phyloP scores from a whole-genome alignment of 2,888 invertebrate genomes.

The Troides oblongomaculatus region DNA sequence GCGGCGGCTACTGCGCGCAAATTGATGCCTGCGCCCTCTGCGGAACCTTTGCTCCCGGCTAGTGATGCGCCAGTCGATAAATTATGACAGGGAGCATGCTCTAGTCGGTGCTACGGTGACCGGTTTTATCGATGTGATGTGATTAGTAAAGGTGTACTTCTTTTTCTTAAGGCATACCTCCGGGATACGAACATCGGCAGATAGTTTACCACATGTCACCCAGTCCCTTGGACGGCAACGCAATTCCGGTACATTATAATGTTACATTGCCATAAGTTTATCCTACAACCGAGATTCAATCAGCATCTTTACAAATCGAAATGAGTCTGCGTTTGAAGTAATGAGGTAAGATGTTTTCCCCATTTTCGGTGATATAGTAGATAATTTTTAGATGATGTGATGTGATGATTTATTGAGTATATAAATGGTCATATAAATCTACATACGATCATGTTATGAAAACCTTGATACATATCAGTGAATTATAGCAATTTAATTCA shows the following conservation, averaged over 20 bases:
- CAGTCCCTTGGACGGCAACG: no score
- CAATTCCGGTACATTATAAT: no score
- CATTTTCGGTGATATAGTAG: background rate
- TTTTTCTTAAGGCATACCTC: no score
- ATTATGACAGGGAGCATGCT: slow-evolving; percentile 63
- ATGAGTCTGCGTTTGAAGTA: no score
- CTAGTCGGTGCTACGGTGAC: slow-evolving; percentile 35
- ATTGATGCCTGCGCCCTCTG: slow-evolving; percentile 77
- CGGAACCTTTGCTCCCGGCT: slow-evolving; percentile 77
- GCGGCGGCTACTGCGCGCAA: slow-evolving; percentile 78
- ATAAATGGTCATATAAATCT: no score
- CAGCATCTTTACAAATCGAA: no score
- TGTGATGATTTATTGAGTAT: no score
- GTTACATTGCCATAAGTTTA: no score
- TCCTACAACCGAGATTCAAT: no score
- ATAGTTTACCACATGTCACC: no score
- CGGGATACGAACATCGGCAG: no score
- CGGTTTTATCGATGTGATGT: slow-evolving; percentile 24
- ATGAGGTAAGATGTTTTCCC: no score
- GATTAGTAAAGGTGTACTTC: slow-evolving; percentile 8
- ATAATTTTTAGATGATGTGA: slow-evolving; percentile 18
- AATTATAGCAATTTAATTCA: background rate
- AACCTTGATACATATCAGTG: background rate
- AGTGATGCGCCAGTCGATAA: slow-evolving; percentile 74
- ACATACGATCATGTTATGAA: background rate